These are phyloP conservation scores for Thelaira solivaga DNA, from an alignment of 2,888 invertebrate species.

Conservation along the genomic window DNA sequence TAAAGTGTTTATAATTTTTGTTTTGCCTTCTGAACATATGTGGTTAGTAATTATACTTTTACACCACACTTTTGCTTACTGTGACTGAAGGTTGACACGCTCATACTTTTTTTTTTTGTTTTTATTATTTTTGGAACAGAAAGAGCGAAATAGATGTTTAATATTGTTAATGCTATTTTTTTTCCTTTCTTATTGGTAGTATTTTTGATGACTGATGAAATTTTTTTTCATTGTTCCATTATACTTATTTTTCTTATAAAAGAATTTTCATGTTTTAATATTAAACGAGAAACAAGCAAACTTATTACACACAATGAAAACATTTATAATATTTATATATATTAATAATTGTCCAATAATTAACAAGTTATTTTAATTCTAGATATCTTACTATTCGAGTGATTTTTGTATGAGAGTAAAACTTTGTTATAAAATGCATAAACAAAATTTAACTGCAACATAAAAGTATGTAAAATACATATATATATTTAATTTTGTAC, in stretches of 20 bases:
- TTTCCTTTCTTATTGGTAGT: conserved; percentile 40
- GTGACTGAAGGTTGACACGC: conserved; percentile 43
- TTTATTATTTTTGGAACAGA: conserved; percentile 34
- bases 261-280: background rate
- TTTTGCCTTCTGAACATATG: conserved; percentile 53
- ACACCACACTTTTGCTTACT: conserved; percentile 59
- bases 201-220: conserved; percentile 59
- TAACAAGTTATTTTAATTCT: conserved; percentile 25
- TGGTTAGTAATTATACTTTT: conserved; percentile 58
- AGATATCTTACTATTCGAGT: conserved; percentile 13
- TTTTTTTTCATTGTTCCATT: conserved; percentile 60
- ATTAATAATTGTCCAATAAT: too few relatives aligned
- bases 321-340: too few relatives aligned
- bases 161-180: conserved; percentile 31
- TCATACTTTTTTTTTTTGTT: conserved; percentile 42
- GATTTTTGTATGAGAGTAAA: conserved; percentile 37
- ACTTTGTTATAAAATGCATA: conserved; percentile 28
- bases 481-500: background rate
- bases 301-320: background rate
- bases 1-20: conserved; percentile 29
- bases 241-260: conserved; percentile 21
- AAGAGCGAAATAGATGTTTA: conserved; percentile 34
- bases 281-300: background rate
- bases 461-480: too few relatives aligned
- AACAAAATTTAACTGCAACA: too few relatives aligned